phyloP scores from a whole-genome alignment of 1,140 invertebrate genomes.

The Phortica variegata region DNA sequence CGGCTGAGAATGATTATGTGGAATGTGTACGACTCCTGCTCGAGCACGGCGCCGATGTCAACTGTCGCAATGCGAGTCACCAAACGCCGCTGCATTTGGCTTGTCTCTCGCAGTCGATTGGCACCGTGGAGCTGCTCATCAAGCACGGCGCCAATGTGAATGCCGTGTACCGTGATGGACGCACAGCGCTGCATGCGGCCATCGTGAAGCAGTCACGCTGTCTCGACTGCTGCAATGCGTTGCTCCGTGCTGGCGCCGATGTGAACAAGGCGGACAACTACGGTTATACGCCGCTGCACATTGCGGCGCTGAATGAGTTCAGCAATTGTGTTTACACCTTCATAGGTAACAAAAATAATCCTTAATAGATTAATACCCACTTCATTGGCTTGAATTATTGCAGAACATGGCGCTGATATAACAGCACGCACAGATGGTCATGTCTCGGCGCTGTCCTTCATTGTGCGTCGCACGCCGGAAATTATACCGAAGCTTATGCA shows the following conservation, averaged over 20 bases:
- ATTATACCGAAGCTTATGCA: slow-evolving; percentile 70
- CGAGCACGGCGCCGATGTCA: slow-evolving; percentile 68
- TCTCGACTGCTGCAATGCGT: slow-evolving; percentile 67
- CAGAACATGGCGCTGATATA: slow-evolving; percentile 76
- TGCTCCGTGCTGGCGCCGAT: slow-evolving; percentile 70
- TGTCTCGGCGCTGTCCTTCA: slow-evolving; percentile 75
- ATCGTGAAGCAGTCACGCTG: slow-evolving; percentile 74
- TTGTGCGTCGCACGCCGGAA: slow-evolving; percentile 77
- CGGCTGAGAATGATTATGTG: slow-evolving; percentile 76
- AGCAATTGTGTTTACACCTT: slow-evolving; percentile 74
- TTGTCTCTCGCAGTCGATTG: slow-evolving; percentile 71
- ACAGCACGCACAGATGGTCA: slow-evolving; percentile 78
- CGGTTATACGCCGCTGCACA: slow-evolving; percentile 78
- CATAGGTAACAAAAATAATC: slow-evolving; percentile 62
- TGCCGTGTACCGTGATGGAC: slow-evolving; percentile 67
- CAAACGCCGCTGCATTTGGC: slow-evolving; percentile 80
- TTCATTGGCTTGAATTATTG: not conserved
- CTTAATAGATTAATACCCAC: too few species aligned
- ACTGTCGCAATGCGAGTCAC: slow-evolving; percentile 68
- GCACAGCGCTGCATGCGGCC: slow-evolving; percentile 76
- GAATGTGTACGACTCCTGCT: slow-evolving; percentile 72
- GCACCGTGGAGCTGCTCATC: slow-evolving; percentile 71
- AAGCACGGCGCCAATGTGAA: slow-evolving; percentile 64
- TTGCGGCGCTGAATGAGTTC: slow-evolving; percentile 81
- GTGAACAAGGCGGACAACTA: slow-evolving; percentile 76